A percentile compares a stretch with the other conserved stretches of the same genome.
Evolutionary conservation across 2,888 invertebrate species (phyloP).

Genomic region (Clusia tigrina): DNA sequence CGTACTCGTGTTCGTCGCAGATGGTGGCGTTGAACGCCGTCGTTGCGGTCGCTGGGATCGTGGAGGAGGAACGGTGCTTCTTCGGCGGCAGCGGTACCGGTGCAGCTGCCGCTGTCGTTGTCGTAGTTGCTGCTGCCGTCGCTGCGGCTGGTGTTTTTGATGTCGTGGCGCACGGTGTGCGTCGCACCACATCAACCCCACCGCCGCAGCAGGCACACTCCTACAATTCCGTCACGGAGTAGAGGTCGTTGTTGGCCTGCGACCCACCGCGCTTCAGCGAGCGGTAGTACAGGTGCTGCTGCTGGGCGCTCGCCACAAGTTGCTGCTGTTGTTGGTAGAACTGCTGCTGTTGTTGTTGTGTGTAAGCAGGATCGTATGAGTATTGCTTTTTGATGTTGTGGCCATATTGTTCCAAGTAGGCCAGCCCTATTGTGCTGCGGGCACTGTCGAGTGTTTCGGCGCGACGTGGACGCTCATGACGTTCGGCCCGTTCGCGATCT

Average conservation of each 20-base stretch:
- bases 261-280: constrained; percentile 64
- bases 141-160: constrained; percentile 32
- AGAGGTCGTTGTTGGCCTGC: constrained; percentile 69
- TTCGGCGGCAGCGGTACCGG: constrained; percentile 47
- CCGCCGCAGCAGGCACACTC: constrained; percentile 66
- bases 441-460: constrained; percentile 59
- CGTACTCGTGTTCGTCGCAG: constrained; percentile 62
- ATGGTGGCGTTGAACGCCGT: constrained; percentile 50
- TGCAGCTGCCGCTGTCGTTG: constrained; percentile 50
- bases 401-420: constrained; percentile 56
- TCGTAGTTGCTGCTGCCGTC: constrained; percentile 44
- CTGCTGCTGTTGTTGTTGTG: constrained; percentile 50
- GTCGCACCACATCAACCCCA: constrained; percentile 63
- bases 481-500: constrained; percentile 39
- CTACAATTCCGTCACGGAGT: constrained; percentile 79
- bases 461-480: constrained; percentile 53
- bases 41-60: not conserved
- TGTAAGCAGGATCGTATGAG: constrained; percentile 54
- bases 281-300: constrained; percentile 64
- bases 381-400: constrained; percentile 55
- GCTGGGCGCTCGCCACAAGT: constrained; percentile 47
- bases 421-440: constrained; percentile 41
- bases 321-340: constrained; percentile 43
- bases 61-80: constrained; percentile 44
- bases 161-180: constrained; percentile 47